A percentile compares a stretch with the other conserved stretches of the same genome.
phyloP scores from a whole-genome alignment of 2,113 vertebrate genomes.

The Myotis yumanensis region DNA sequence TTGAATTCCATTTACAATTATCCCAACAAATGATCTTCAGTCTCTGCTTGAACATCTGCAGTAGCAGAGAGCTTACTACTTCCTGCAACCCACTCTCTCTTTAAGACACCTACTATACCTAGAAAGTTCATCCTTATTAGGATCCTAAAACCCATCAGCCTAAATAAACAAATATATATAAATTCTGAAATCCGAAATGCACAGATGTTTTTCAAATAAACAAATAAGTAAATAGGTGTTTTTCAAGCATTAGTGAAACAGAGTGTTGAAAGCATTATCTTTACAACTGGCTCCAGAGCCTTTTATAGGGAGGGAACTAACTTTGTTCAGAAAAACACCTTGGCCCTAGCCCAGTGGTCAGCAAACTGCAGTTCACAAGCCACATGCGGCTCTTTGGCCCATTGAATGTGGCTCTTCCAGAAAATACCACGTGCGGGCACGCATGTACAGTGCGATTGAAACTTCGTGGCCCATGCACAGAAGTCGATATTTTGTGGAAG shows the following conservation, averaged over 20 bases:
- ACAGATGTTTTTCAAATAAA: not conserved
- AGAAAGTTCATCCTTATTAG: not conserved
- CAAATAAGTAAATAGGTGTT: not conserved
- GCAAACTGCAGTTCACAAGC: too few relatives aligned
- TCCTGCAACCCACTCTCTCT: not conserved
- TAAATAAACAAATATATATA: not conserved
- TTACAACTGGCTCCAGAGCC: not conserved
- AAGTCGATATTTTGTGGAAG: too few relatives aligned
- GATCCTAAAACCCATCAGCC: not conserved
- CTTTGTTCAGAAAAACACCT: conserved; percentile 8
- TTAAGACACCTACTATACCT: not conserved
- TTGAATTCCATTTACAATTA: not conserved
- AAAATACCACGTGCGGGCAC: too few relatives aligned
- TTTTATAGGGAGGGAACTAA: not conserved
- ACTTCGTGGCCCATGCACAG: too few relatives aligned
- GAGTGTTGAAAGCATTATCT: not conserved
- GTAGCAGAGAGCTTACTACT: not conserved
- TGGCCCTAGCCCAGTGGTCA: too few relatives aligned
- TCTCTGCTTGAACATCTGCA: not conserved
- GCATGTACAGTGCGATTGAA: too few relatives aligned
- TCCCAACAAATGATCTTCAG: not conserved
- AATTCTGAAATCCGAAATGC: not conserved
- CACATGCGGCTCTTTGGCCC: too few relatives aligned
- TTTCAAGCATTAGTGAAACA: not conserved
- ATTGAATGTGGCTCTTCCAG: too few relatives aligned